phyloP scores from a whole-genome alignment of 2,113 vertebrate genomes.

The Tupaia chinensis region DNA sequence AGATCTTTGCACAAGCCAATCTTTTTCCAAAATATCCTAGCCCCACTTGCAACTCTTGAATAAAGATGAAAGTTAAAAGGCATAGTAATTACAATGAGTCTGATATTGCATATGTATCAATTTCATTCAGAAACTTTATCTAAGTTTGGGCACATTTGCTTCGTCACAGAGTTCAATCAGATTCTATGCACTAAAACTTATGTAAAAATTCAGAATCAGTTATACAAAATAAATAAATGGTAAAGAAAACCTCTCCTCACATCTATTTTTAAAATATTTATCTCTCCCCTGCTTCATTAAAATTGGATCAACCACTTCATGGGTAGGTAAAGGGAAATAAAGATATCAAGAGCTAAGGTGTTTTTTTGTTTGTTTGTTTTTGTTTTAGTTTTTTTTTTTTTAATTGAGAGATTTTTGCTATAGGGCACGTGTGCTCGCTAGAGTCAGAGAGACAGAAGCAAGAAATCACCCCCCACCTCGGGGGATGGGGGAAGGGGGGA shows the following conservation, averaged over 20 bases:
- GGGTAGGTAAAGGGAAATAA: not conserved
- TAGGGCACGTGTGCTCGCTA: too few species aligned
- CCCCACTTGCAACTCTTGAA: not conserved
- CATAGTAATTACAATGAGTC: not conserved
- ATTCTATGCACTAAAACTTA: not conserved
- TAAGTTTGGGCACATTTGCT: not conserved
- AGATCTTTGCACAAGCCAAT: not conserved
- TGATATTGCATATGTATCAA: not conserved
- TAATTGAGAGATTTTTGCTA: too few species aligned
- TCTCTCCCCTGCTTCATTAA: not conserved
- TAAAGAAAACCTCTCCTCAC: not conserved
- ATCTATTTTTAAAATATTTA: constrained; percentile 16
- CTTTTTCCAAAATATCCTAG: not conserved
- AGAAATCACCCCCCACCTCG: too few species aligned
- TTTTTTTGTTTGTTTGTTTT: too few species aligned
- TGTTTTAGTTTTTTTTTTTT: too few species aligned
- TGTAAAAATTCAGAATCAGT: not conserved
- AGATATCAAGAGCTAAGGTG: not conserved
- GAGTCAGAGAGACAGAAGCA: too few species aligned
- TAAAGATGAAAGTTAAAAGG: not conserved
- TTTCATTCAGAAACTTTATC: not conserved
- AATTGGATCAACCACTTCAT: not conserved
- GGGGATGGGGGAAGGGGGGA: too few species aligned
- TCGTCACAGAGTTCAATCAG: constrained; percentile 23
- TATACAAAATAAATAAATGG: not conserved